phyloP scores from a whole-genome alignment of 2,888 invertebrate genomes.

The Tuberolachnus salignus region DNA sequence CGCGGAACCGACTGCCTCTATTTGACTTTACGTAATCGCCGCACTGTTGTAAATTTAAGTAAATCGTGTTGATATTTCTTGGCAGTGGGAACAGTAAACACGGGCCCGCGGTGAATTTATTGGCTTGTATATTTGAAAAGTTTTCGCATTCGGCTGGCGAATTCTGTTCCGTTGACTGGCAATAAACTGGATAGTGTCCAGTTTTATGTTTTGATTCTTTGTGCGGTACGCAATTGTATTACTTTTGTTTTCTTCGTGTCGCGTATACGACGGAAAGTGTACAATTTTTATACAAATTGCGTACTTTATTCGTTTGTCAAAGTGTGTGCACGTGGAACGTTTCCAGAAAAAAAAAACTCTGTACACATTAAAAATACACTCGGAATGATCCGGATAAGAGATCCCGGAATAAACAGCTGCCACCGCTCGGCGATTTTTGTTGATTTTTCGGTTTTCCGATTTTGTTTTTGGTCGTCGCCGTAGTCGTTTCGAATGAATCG shows the following conservation, averaged over 20 bases:
- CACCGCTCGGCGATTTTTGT: too few relatives aligned
- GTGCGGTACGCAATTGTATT: background rate
- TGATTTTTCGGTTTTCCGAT: background rate
- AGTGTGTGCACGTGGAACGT: background rate
- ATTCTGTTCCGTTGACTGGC: slow-evolving; percentile 28
- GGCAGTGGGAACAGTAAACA: slow-evolving; percentile 8
- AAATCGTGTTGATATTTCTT: slow-evolving; percentile 14
- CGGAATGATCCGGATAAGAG: too few relatives aligned
- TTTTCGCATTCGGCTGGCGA: slow-evolving; percentile 29
- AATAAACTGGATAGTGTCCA: slow-evolving; percentile 37
- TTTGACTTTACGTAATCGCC: slow-evolving; percentile 6
- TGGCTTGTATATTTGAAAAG: slow-evolving; percentile 24
- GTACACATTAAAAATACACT: background rate
- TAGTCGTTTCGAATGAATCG: background rate
- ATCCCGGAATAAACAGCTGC: too few relatives aligned
- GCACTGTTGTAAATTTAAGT: slow-evolving; percentile 9
- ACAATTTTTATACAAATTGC: too few relatives aligned
- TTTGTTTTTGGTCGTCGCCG: too few relatives aligned
- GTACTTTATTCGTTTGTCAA: slow-evolving; percentile 16
- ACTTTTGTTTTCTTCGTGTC: background rate
- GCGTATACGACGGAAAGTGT: background rate
- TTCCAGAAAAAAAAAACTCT: slow-evolving; percentile 1
- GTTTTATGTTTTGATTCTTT: slow-evolving; percentile 9
- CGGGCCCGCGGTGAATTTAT: slow-evolving; percentile 25
- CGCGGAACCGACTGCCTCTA: background rate